Evolutionary conservation across 2,113 vertebrate species (phyloP).

Genomic region (Oncorhynchus tshawytscha): DNA sequence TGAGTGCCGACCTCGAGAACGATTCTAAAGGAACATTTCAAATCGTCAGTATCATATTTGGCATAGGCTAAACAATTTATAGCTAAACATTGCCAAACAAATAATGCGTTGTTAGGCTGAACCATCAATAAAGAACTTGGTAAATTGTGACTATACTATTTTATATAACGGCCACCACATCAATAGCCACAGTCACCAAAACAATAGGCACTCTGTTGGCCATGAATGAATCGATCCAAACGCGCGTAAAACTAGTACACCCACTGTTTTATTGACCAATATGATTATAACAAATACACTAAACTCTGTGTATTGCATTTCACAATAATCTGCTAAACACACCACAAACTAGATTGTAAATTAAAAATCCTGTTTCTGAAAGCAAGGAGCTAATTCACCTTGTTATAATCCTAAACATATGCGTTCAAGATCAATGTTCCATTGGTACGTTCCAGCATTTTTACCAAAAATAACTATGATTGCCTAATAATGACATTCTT

Average conservation of each 20-base stretch:
- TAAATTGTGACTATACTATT: background rate
- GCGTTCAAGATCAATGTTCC: slow-evolving; percentile 61
- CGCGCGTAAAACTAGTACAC: slow-evolving; percentile 91
- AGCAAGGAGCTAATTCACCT: slow-evolving; percentile 71
- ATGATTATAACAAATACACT: slow-evolving; percentile 95
- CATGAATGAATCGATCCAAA: slow-evolving; percentile 73
- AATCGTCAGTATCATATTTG: background rate
- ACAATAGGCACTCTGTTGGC: slow-evolving; percentile 39
- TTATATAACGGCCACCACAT: slow-evolving; percentile 28
- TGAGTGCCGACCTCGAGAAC: background rate
- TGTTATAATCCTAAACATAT: background rate
- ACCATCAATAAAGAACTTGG: no score
- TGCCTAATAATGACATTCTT: slow-evolving; percentile 53
- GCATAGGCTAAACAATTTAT: no score
- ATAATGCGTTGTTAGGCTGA: background rate
- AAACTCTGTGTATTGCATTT: slow-evolving; percentile 95
- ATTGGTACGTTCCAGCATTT: slow-evolving; percentile 63
- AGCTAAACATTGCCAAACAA: background rate
- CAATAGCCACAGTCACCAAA: slow-evolving; percentile 6
- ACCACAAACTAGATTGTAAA: slow-evolving; percentile 74
- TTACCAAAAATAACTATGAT: slow-evolving; percentile 77
- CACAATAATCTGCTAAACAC: slow-evolving; percentile 91
- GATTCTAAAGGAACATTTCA: background rate
- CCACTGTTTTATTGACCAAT: slow-evolving; percentile 96
- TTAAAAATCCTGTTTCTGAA: slow-evolving; percentile 71